Base-by-base conservation (phyloP, 2,797 vertebrate species). In the Hydrolagus colliei region DNA sequence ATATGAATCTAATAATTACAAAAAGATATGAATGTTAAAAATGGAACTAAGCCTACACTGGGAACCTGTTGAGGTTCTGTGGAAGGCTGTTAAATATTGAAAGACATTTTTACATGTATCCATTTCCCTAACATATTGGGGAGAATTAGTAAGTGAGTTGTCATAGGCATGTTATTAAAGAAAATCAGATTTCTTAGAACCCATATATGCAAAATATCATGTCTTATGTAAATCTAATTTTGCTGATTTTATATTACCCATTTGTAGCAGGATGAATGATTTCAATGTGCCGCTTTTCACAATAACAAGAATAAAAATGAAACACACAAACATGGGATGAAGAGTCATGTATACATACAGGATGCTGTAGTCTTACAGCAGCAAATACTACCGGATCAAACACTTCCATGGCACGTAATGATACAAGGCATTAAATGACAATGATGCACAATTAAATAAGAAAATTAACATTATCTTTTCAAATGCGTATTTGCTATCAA, bases 281-380 rank as follows among this genome's bases (percentile, higher is more conserved):
- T 72, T 85, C 84, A 85, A 32, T 85, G 84, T 85, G 32, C 84
- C 72, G 68, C 63, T 85, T 85, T 85, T 73, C 27, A 72, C 84
- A 85, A 72, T 67, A 9, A 32, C n/a, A 72, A 13, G 7, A 27
- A 52, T 12, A 35, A 32, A 9, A 72, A 27, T 52, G 20, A 72
- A 72, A 32, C 35, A 52, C 8, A 73, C 22, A 41, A 12, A 73
- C 84, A 85, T 14, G 41, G 41, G 5, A 35, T 20, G 20, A 71
- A 71, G 16, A 71, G 16, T 71, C 68, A 71, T 9, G 68, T 71
- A 18, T 71, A 71, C 7, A 71, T 71, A 20, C 68, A 71, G 68
- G 16, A 3, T 52, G 41, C 41, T 52, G 41, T 71, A 71, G 20
- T 7, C 8, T 71, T 71, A 71, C 68, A 71, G 16, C 68, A 14